Conservation (phyloP, 1,140 invertebrate species). For the Heliconius himera region DNA sequence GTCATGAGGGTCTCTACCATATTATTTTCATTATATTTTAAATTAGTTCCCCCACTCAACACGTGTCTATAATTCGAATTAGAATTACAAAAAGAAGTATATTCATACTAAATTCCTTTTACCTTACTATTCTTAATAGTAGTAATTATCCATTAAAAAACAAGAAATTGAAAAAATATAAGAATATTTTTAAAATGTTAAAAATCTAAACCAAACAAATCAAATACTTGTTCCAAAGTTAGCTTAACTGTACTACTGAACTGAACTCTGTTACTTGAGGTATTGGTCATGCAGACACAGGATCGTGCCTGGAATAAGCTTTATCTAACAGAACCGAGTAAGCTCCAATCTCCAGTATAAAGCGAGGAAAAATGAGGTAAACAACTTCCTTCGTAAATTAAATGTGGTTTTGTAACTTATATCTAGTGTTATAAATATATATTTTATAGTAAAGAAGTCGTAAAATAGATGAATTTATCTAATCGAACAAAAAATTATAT, state of each 20-base stretch:
- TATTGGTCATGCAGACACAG: conserved; percentile 23
- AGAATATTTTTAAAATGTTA: not conserved
- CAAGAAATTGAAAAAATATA: not conserved
- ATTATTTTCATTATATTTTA: too few relatives aligned
- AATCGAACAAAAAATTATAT: too few relatives aligned
- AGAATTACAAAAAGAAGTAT: too few relatives aligned
- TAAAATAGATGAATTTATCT: not conserved
- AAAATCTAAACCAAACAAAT: not conserved
- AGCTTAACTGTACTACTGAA: not conserved
- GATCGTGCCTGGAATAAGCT: conserved; percentile 36
- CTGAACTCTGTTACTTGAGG: conserved; percentile 9
- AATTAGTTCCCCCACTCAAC: too few relatives aligned
- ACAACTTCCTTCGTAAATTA: conserved; percentile 25
- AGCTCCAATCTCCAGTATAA: conserved; percentile 34
- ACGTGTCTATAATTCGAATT: too few relatives aligned
- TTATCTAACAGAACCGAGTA: conserved; percentile 31
- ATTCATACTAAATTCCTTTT: too few relatives aligned
- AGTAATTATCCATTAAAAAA: not conserved
- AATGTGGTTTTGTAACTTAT: conserved; percentile 12
- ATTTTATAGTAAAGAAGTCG: not conserved
- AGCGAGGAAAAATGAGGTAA: conserved; percentile 30
- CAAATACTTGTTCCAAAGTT: not conserved
- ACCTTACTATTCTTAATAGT: too few relatives aligned
- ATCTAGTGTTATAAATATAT: not conserved
- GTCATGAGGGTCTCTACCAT: too few relatives aligned